phyloP scores from a whole-genome alignment of 2,797 vertebrate genomes.

The Natrix natrix region DNA sequence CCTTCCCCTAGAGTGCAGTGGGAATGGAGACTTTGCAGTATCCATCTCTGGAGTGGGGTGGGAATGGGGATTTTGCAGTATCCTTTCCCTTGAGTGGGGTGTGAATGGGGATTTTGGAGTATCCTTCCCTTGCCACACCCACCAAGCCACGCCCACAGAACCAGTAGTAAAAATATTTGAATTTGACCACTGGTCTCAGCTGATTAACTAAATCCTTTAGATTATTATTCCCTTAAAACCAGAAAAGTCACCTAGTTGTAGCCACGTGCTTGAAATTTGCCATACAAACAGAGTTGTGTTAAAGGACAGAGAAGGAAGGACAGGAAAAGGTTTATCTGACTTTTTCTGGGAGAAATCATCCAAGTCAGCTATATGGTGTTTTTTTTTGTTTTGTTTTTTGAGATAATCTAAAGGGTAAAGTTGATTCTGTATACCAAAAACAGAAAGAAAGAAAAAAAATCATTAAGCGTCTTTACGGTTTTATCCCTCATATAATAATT shows the following conservation, averaged over 20 bases:
- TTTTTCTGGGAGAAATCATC: not conserved
- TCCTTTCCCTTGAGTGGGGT: too few species aligned
- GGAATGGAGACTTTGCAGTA: too few species aligned
- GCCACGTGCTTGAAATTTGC: not conserved
- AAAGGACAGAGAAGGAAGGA: not conserved
- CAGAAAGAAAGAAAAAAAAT: not conserved
- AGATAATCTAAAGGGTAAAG: not conserved
- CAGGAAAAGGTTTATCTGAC: not conserved
- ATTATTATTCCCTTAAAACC: not conserved
- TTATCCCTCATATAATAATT: not conserved
- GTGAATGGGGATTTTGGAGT: too few species aligned
- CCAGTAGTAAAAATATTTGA: too few species aligned
- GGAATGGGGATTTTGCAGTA: too few species aligned
- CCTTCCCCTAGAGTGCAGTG: too few species aligned
- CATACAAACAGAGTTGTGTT: not conserved
- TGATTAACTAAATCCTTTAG: not conserved
- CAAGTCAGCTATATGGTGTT: not conserved
- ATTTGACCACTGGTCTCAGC: too few species aligned
- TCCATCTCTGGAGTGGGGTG: too few species aligned
- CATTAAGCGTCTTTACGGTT: not conserved
- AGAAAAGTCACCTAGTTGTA: not conserved
- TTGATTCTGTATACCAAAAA: not conserved
- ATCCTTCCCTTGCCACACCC: too few species aligned
- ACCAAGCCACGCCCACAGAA: too few species aligned
- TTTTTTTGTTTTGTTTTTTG: too few species aligned